Conservation (phyloP, 1,140 invertebrate species). For the Drosophila kohkoa region DNA sequence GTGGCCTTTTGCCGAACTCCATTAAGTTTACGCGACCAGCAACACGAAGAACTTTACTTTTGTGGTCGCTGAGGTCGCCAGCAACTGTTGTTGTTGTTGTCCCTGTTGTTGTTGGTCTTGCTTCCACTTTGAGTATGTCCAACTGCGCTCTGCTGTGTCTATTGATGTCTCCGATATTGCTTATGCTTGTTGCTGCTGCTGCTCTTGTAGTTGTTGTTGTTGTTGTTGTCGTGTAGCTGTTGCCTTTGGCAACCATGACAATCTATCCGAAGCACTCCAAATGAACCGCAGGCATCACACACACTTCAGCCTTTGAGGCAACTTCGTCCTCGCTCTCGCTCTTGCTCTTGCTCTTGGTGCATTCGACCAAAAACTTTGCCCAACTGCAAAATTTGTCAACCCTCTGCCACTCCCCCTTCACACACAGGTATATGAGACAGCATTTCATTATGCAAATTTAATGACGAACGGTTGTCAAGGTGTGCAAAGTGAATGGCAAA, state of each 20-base stretch:
- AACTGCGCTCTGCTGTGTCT: slow-evolving; percentile 49
- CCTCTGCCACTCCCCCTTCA: neutral
- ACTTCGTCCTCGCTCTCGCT: neutral
- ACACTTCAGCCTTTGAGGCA: slow-evolving; percentile 24
- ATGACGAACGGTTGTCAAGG: slow-evolving; percentile 47
- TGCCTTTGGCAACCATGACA: slow-evolving; percentile 41
- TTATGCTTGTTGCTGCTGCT: neutral
- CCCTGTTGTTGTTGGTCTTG: slow-evolving; percentile 40
- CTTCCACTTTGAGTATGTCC: slow-evolving; percentile 45
- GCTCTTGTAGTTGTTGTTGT: neutral
- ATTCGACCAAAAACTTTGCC: slow-evolving; percentile 31
- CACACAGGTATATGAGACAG: neutral
- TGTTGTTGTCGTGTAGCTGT: slow-evolving; percentile 12
- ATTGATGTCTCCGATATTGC: slow-evolving; percentile 49
- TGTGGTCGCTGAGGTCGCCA: slow-evolving; percentile 60
- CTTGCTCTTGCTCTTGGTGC: neutral
- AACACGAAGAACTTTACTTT: slow-evolving; percentile 75
- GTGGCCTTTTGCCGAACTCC: slow-evolving; percentile 68
- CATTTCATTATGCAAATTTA: slow-evolving; percentile 50
- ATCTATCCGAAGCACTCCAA: slow-evolving; percentile 13
- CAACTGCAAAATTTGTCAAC: slow-evolving; percentile 17
- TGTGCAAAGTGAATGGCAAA: slow-evolving; percentile 14
- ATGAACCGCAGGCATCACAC: slow-evolving; percentile 23
- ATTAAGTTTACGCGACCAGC: slow-evolving; percentile 77
- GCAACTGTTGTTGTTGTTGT: slow-evolving; percentile 24